Evolutionary conservation across 2,113 vertebrate species (phyloP), one percentile per base, ranked within the genome.

Genomic region (Dunckerocampus dactyliophorus): DNA sequence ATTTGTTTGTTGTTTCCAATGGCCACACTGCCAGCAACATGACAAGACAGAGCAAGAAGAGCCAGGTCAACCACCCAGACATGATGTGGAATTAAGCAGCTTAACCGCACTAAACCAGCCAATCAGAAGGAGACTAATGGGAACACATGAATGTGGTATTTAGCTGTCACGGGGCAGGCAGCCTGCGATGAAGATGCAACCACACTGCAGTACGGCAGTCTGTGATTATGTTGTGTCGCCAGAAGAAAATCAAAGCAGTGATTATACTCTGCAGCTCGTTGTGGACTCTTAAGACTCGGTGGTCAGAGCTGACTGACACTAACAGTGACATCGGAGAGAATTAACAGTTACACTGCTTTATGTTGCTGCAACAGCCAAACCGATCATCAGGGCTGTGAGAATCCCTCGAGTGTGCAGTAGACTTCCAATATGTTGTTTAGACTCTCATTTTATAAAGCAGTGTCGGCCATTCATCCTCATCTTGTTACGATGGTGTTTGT

Each of bases 231-330:
- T 63, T 34, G 17, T 2, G 37, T 76, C 57, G 71, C 60, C 70
- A 74, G 71, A 71, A 74, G 82, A 72, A 87, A 88, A 84, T 85
- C 81, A 87, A 87, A 77, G 83, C 61, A 1, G 73, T 85, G 85
- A 88, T 87, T 87, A 76, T 68, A 31, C 67, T 80, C 42, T 65
- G 63, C 64, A 74, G 76, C 75, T 82, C 37, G 2, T 64, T 76
- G 65, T 57, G 75, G 68, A 78, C 79, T 66, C 71, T 72, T 67
- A 49, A 73, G 73, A 47, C 63, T 59, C 47, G 13, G 82, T 28
- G 82, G 84, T 82, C 74, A 72, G 74, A 76, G 21, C 21, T 77
- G 82, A 84, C 67, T 83, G 81, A 85, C 84, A 79, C 48, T 80
- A 62, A n/a, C 46, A 63, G 79, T 61, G 65, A 71, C 76, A 74